A percentile compares a stretch with the other conserved stretches of the same genome.
These are phyloP conservation scores for Archaeoteleia sp. DNA, from an alignment of 2,888 invertebrate species.

Conservation along the genomic window DNA sequence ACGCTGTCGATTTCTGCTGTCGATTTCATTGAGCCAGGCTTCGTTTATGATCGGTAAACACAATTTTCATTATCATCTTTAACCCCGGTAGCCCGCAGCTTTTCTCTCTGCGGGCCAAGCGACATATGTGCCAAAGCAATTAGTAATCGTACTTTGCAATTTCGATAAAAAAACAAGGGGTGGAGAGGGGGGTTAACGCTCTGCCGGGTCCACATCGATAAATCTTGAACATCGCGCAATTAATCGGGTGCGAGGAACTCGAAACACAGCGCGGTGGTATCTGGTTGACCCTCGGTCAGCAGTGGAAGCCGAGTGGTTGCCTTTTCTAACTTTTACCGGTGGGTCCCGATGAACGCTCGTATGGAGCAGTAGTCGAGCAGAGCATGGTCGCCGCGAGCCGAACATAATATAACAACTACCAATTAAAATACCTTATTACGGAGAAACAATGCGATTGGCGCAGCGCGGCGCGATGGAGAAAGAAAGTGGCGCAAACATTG, in stretches of 20 bases:
- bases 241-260: conserved; percentile 68
- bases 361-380: conserved; percentile 1
- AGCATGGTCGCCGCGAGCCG: conserved; percentile 33
- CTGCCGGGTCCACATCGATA: conserved; percentile 62
- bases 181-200: conserved; percentile 54
- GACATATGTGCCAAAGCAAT: conserved; percentile 53
- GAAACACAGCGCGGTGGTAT: conserved; percentile 63
- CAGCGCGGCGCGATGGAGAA: conserved; percentile 41
- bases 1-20: no score
- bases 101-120: neutral
- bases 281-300: conserved; percentile 68
- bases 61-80: no score
- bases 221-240: conserved; percentile 67
- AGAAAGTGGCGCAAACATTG: conserved; percentile 6
- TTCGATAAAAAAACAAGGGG: conserved; percentile 56
- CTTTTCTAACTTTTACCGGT: conserved; percentile 48
- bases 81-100: neutral
- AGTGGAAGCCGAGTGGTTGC: conserved; percentile 55
- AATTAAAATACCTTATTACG: conserved; percentile 73
- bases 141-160: conserved; percentile 63
- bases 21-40: no score
- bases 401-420: conserved; percentile 71
- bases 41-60: no score
- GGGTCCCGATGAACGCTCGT: conserved; percentile 6
- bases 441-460: conserved; percentile 63